A percentile compares a stretch with the other conserved stretches of the same genome.
Evolutionary conservation across 2,113 vertebrate species (phyloP).

Genomic region (Siphamia tubifer): DNA sequence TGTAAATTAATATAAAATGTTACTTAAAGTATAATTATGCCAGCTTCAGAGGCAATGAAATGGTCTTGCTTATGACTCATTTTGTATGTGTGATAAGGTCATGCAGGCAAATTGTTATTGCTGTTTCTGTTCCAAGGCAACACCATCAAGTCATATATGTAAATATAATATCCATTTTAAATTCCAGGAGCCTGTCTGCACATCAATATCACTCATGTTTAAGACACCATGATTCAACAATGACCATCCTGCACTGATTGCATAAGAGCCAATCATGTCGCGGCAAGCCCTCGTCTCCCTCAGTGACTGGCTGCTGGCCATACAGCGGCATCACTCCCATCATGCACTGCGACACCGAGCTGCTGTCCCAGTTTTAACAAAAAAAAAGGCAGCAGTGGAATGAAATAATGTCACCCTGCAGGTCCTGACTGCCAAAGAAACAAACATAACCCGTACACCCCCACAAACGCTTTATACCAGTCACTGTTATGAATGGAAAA

Average conservation of each 20-base stretch:
- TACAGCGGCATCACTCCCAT: slow-evolving; percentile 58
- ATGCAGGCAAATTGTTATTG: background rate
- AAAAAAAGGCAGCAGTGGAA: slow-evolving; percentile 37
- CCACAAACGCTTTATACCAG: background rate
- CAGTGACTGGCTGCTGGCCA: slow-evolving; percentile 53
- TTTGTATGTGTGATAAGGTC: slow-evolving; percentile 3
- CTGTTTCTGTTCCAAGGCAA: background rate
- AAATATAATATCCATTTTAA: slow-evolving; percentile 1
- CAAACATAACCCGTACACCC: background rate
- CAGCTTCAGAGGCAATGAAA: slow-evolving; percentile 9
- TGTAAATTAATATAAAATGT: no score
- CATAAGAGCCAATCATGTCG: slow-evolving; percentile 53
- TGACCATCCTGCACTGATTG: slow-evolving; percentile 44
- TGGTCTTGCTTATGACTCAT: slow-evolving; percentile 19
- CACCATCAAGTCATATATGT: background rate
- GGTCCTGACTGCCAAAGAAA: slow-evolving; percentile 25
- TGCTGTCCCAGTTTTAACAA: slow-evolving; percentile 64
- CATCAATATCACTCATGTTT: slow-evolving; percentile 28
- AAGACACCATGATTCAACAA: slow-evolving; percentile 41
- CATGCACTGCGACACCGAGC: slow-evolving; percentile 44
- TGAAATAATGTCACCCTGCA: slow-evolving; percentile 37
- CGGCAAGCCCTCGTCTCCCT: slow-evolving; percentile 32
- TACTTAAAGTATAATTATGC: background rate
- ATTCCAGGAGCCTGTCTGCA: slow-evolving; percentile 4
- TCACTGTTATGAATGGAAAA: background rate